Percentiles rank a stretch among this genome's conserved stretches.
phyloP scores from a whole-genome alignment of 2,888 invertebrate genomes.

The Drosophila lutescens region DNA sequence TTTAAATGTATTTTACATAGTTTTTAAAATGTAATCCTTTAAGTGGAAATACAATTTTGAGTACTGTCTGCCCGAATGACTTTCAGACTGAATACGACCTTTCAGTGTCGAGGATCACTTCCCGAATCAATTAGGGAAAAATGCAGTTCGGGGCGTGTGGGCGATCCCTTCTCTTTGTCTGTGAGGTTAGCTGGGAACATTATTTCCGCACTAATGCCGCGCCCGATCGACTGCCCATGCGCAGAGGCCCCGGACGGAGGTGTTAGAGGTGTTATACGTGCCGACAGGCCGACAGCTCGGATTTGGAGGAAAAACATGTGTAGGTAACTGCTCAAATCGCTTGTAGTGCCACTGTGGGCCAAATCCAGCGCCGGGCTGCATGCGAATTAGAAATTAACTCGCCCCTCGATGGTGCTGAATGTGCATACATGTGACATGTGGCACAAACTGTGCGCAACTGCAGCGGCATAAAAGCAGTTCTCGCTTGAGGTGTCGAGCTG shows the following conservation, averaged over 20 bases:
- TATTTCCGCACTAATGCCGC: conserved; percentile 42
- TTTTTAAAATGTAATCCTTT: too few relatives aligned
- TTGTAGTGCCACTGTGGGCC: conserved; percentile 53
- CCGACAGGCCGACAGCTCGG: conserved; percentile 72
- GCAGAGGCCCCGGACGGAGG: conserved; percentile 37
- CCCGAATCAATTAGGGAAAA: conserved; percentile 15
- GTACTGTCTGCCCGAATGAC: too few relatives aligned
- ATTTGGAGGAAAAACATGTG: conserved; percentile 82
- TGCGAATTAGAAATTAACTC: conserved; percentile 82
- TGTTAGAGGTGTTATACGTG: conserved; percentile 68
- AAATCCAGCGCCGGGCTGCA: conserved; percentile 72
- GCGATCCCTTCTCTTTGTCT: background rate
- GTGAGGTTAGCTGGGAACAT: conserved; percentile 16
- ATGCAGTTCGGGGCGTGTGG: conserved; percentile 24
- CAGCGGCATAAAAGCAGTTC: conserved; percentile 18
- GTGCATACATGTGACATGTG: conserved; percentile 36
- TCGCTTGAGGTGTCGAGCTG: conserved; percentile 15
- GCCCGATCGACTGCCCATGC: conserved; percentile 50
- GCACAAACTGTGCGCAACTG: conserved; percentile 15
- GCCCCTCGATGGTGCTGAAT: conserved; percentile 64
- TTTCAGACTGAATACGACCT: background rate
- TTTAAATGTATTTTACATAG: too few relatives aligned
- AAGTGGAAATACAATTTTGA: too few relatives aligned
- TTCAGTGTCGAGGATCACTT: conserved; percentile 5
- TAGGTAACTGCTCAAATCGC: conserved; percentile 80